Conservation (phyloP, 2,113 vertebrate species). For the Pipa parva region DNA sequence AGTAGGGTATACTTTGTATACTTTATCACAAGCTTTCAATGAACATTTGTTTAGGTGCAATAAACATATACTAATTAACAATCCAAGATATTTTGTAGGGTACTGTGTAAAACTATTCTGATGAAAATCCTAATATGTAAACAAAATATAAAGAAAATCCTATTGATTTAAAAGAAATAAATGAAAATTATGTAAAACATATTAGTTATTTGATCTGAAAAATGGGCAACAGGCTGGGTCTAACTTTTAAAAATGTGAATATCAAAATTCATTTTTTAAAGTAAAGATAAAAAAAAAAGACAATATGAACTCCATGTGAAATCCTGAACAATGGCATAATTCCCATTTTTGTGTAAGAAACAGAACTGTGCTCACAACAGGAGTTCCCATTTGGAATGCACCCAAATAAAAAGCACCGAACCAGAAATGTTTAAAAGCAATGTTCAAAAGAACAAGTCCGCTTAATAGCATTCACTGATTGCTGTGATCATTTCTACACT, state of each 20-base stretch:
- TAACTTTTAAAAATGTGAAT: neutral
- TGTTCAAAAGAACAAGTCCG: neutral
- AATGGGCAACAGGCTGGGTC: neutral
- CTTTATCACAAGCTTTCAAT: too few species aligned
- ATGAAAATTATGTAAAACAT: too few species aligned
- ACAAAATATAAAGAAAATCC: too few species aligned
- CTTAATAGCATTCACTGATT: neutral
- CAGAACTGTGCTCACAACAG: neutral
- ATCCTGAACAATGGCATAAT: neutral
- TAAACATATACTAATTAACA: too few species aligned
- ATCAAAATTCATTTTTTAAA: neutral
- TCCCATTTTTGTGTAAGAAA: neutral
- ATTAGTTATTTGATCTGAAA: neutral
- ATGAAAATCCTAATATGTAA: too few species aligned
- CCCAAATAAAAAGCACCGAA: neutral
- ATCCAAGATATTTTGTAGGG: too few species aligned
- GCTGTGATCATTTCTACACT: neutral
- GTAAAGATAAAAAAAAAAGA: neutral
- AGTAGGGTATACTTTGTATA: too few species aligned
- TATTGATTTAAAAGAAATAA: too few species aligned
- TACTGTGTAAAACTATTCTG: too few species aligned
- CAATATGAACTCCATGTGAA: neutral
- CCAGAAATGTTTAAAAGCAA: neutral
- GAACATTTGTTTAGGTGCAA: too few species aligned
- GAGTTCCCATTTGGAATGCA: neutral